Evolutionary conservation across 2,797 vertebrate genomes (phyloP).

Genomic region (Megaceryle alcyon): DNA sequence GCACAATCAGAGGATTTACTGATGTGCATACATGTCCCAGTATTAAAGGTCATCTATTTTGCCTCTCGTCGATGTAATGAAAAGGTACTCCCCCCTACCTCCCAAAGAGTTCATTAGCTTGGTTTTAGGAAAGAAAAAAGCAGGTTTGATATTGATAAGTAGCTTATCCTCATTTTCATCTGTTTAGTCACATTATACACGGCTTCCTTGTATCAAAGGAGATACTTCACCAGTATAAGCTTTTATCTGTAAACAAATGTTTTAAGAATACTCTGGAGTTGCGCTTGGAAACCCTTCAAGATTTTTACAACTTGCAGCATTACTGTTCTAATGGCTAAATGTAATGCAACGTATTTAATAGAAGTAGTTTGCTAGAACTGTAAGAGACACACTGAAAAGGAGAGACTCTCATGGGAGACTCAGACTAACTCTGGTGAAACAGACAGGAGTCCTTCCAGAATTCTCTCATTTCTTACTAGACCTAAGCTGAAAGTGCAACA

Average conservation of each 20-base stretch:
- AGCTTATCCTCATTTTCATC: background rate
- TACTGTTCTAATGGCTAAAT: background rate
- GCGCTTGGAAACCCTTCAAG: background rate
- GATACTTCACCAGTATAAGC: background rate
- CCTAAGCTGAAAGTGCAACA: background rate
- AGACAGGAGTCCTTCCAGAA: background rate
- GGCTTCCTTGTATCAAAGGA: background rate
- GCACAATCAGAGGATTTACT: background rate
- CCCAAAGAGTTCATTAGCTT: background rate
- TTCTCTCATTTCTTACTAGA: background rate
- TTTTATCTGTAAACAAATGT: background rate
- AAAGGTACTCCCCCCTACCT: background rate
- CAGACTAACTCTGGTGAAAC: background rate
- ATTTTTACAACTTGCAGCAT: background rate
- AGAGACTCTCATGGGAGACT: background rate
- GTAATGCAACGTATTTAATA: background rate
- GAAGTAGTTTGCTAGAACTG: background rate
- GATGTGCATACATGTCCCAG: accelerated
- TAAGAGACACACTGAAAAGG: background rate
- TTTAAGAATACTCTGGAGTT: background rate
- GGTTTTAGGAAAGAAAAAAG: background rate
- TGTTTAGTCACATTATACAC: background rate
- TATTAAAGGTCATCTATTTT: background rate
- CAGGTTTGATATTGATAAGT: background rate
- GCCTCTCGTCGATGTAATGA: background rate